Evolutionary conservation across 2,797 vertebrate genomes (phyloP), one percentile per base, ranked within the genome.

Genomic region (Dipus sagitta): DNA sequence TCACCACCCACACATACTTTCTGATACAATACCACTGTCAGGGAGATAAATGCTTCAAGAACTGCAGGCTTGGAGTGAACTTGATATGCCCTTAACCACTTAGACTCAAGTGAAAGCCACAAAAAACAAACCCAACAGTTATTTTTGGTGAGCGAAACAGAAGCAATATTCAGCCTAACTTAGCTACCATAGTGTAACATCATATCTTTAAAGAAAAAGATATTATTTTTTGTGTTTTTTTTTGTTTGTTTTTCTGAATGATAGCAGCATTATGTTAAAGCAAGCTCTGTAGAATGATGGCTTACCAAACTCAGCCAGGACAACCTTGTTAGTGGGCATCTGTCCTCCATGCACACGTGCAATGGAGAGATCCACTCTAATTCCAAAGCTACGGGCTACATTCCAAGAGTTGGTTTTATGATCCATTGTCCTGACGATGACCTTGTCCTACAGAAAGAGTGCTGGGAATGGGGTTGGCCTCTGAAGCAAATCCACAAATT

Each of bases 11-110:
- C 94, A 94, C 81, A 96, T 90, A 23, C 70, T 68, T 96, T 79
- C 92, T 97, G 84, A 96, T 76, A 90, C 72, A 96, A 89, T 77
- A 95, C 93, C 72, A 88, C n/a, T 64, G 17, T 92, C 94, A 95
- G 96, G 71, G 85, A 98, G 98, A 96, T 78, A 76, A 84, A 86
- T 74, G 54, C 52, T 96, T 95, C 62, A 65, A 86, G 93, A 96
- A 87, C 76, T 90, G 60, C 42, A 68, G 85, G 87, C 60, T 82
- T 67, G 90, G 84, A 94, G 1, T 96, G 94, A 97, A 97, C 92
- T 97, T 97, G 90, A 62, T 76, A 38, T 96, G 93, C 86, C 74
- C 96, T 83, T 88, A 71, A 47, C 34, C 68, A 65, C 65, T 96
- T 81, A 85, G 83, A 30, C 47, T 89, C 67, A 76, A 96, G 28